Evolutionary conservation across 2,888 invertebrate genomes (phyloP), one percentile per base, ranked within the genome.

Genomic region (Hypsopygia costalis): DNA sequence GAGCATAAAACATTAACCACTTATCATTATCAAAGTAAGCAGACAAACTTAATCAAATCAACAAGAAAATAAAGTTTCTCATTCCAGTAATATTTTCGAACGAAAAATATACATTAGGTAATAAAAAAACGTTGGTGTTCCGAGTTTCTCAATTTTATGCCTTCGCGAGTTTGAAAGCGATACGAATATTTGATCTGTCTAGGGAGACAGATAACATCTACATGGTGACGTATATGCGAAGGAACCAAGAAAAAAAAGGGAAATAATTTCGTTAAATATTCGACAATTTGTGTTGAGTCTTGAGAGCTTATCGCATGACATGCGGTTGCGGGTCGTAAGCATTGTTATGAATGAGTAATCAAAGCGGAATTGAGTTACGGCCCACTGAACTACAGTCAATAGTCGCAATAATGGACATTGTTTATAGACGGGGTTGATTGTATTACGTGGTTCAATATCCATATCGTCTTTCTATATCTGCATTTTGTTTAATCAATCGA

Each of bases 71-170:
- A n/a, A n/a, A n/a, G n/a, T n/a, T n/a, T n/a, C n/a, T n/a, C n/a
- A n/a, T n/a, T n/a, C n/a, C n/a, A n/a, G n/a, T n/a, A n/a, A n/a
- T n/a, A n/a, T n/a, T n/a, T n/a, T n/a, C n/a, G n/a, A n/a, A 21
- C 21, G 6, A 6, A 21, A 25, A 3, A 25, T 25, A 25, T 25
- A n/a, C n/a, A n/a, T 25, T 25, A 4, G 25, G 25, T 6, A 25
- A 25, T n/a, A 10, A 34, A 21, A 41, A n/a, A 16, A 39, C 11
- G 34, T 28, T 40, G 31, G 27, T 11, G n/a, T n/a, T n/a, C n/a
- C n/a, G n/a, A n/a, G n/a, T n/a, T 78, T 80, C 74, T 66, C 63
- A 79, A 79, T 81, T 80, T 79, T 70, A 73, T 76, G 79, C 76
- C 56, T 66, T 70, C 67, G 55, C 62, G 64, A 65, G 58, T 75